A percentile compares a stretch with the other conserved stretches of the same genome.
Evolutionary conservation across 2,113 vertebrate genomes (phyloP).

Genomic region (Anarrhichthys ocellatus): DNA sequence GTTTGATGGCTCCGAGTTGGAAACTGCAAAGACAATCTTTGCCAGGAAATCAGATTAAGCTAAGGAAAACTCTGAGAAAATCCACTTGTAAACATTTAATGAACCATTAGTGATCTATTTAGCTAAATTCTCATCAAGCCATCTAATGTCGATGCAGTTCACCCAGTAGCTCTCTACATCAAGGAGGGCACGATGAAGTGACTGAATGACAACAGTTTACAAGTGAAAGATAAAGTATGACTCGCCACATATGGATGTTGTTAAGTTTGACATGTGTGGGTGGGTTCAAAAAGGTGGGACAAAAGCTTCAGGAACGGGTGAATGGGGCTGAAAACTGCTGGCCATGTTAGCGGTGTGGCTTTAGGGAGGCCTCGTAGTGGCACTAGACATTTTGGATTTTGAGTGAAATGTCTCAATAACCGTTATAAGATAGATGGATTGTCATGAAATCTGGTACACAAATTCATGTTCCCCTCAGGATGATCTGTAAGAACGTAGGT

Average conservation of each 20-base stretch:
- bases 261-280: conserved; percentile 42
- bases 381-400: not conserved
- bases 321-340: not conserved
- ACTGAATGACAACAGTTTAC: conserved; percentile 38
- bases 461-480: not conserved
- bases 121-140: not conserved
- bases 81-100: not conserved
- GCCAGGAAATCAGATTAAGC: not conserved
- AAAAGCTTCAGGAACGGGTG: conserved; percentile 2
- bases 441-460: not conserved
- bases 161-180: not conserved
- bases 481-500: not conserved
- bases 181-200: conserved; percentile 2
- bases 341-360: too few relatives aligned
- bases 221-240: conserved; percentile 39
- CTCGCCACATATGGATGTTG: conserved; percentile 46
- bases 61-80: not conserved
- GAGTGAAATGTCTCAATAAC: not conserved
- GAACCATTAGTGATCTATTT: not conserved
- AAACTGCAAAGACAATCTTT: not conserved
- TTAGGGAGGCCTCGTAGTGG: too few relatives aligned
- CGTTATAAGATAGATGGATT: too few relatives aligned
- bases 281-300: conserved; percentile 26
- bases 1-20: not conserved
- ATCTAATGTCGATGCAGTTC: not conserved